Conservation (phyloP, 2,797 vertebrate species). For the Yasuhikotakia modesta region DNA sequence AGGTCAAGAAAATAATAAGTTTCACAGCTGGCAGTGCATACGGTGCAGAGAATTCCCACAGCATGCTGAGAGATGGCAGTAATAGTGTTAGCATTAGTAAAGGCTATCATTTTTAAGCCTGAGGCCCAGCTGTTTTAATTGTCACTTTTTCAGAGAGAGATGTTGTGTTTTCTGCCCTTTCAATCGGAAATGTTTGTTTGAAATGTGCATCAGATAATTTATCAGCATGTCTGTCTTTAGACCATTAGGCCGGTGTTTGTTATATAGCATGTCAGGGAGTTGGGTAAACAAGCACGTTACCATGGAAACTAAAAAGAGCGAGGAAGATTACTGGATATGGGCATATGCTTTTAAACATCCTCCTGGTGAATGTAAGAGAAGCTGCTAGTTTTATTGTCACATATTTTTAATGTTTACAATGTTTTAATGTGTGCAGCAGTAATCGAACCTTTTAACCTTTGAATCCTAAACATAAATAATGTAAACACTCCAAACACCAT, state of each 20-base stretch:
- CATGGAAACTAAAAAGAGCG: slow-evolving; percentile 34
- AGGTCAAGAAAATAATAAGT: neutral
- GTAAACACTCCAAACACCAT: too few species aligned
- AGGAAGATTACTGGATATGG: slow-evolving; percentile 6
- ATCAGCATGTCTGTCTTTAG: neutral
- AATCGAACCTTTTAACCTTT: too few species aligned
- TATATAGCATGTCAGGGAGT: slow-evolving; percentile 7
- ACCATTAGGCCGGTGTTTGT: neutral
- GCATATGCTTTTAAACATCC: neutral
- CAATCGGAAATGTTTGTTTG: neutral
- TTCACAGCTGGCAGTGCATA: neutral
- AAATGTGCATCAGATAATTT: slow-evolving; percentile 1
- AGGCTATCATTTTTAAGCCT: neutral
- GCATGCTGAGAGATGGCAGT: neutral
- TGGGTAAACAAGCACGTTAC: slow-evolving; percentile 21
- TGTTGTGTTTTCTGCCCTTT: neutral
- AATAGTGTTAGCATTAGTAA: neutral
- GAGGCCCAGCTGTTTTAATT: neutral
- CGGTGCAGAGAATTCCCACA: neutral
- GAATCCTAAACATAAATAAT: too few species aligned
- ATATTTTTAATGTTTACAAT: neutral
- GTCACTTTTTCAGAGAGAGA: neutral
- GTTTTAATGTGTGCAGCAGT: too few species aligned
- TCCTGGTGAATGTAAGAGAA: neutral
- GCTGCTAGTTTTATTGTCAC: neutral